These are phyloP conservation scores for Neofelis nebulosa DNA, from an alignment of 2,113 vertebrate genomes.

Conservation along the genomic window DNA sequence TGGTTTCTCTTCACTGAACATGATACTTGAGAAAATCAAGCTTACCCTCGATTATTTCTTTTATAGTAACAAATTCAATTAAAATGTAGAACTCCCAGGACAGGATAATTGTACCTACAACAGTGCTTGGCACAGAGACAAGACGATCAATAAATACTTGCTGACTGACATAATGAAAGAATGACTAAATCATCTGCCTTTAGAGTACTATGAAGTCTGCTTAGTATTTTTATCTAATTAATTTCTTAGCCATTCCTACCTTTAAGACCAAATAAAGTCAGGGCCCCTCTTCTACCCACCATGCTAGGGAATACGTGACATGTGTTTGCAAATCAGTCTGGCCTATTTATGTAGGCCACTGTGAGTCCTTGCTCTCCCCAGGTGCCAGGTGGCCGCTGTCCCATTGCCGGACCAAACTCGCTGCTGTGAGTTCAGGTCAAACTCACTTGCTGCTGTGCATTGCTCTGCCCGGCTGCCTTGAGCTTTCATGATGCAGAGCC, in stretches of 20 bases:
- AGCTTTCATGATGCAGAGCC: background rate
- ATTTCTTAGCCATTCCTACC: background rate
- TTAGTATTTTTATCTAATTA: background rate
- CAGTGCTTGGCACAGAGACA: background rate
- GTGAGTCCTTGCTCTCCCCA: background rate
- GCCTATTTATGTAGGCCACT: background rate
- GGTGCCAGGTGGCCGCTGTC: no score
- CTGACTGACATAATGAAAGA: background rate
- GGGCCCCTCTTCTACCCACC: background rate
- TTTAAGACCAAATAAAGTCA: background rate
- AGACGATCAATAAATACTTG: background rate
- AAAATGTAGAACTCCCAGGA: background rate
- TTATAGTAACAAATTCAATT: background rate
- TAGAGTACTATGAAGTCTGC: background rate
- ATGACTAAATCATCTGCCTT: background rate
- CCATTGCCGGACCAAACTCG: no score
- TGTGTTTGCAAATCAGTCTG: background rate
- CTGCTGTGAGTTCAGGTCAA: background rate
- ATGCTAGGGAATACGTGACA: background rate
- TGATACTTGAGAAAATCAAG: background rate
- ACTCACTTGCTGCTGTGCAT: background rate
- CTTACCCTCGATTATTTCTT: background rate
- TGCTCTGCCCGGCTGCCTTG: background rate
- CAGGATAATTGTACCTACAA: background rate
- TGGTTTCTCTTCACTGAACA: background rate